phyloP scores from a whole-genome alignment of 2,888 invertebrate species.

The Lasiommata megera region DNA sequence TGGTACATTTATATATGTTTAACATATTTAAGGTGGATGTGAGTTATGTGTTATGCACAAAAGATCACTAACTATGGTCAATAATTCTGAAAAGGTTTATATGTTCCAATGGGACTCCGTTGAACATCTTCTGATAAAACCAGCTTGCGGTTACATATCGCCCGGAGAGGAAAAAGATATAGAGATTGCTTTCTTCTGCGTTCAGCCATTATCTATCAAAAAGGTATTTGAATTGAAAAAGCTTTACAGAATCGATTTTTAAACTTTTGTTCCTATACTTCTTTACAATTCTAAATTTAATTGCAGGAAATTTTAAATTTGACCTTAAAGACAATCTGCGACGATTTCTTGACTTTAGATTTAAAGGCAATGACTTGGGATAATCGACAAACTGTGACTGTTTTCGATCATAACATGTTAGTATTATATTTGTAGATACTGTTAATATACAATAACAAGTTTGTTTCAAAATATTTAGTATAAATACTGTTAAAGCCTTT shows the following conservation, averaged over 20 bases:
- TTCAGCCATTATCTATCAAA: slow-evolving; percentile 48
- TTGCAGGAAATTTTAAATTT: slow-evolving; percentile 58
- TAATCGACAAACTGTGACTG: slow-evolving; percentile 64
- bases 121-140: slow-evolving; percentile 58
- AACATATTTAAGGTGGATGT: slow-evolving; percentile 54
- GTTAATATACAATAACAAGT: neutral
- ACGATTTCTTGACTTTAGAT: slow-evolving; percentile 57
- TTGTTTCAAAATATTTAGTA: neutral
- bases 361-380: slow-evolving; percentile 68
- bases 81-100: slow-evolving; percentile 73
- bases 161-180: slow-evolving; percentile 75
- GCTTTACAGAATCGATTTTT: neutral
- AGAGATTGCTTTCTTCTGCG: slow-evolving; percentile 63
- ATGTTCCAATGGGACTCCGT: slow-evolving; percentile 61
- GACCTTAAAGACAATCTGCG: slow-evolving; percentile 52
- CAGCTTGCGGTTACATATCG: slow-evolving; percentile 67
- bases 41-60: slow-evolving; percentile 58
- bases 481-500: no score
- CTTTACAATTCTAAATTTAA: neutral
- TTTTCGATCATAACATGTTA: slow-evolving; percentile 60
- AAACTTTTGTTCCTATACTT: neutral
- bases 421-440: neutral
- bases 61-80: slow-evolving; percentile 63
- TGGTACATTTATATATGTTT: neutral
- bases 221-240: slow-evolving; percentile 44